Base-by-base conservation (phyloP, 2,113 vertebrate species). In the Scolopax mira region DNA sequence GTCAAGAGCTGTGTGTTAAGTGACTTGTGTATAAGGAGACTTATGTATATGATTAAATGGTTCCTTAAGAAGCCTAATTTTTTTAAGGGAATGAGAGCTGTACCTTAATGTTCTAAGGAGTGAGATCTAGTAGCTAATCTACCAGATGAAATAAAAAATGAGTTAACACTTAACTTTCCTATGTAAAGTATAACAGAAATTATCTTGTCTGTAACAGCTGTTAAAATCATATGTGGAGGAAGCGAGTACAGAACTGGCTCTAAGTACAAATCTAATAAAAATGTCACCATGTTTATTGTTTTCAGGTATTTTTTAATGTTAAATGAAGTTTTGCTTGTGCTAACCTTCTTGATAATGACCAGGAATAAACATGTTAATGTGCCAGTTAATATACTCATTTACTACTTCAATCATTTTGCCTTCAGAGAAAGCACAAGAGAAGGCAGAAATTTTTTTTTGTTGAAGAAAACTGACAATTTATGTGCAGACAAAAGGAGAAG, bases 331-430 rank as follows among this genome's bases (percentile, higher is more conserved):
- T 55, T 64, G 5, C 48, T 88, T 75, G 6, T 66, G 13, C 11
- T 90, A 54, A 57, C 7, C 4, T 61, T 90, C 10, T n/a, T 75
- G 15, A 19, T 49, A 69, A 41, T 58, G 28, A 74, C 2, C 10
- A 35, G 60, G 46, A 89, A 78, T 80, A 80, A 84, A 44, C 4
- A 1, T 31, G 10, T 44, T 91, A 52, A 52, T 49, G 4, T 57
- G 8, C 9, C n/a, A 70, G 1, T 4, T 82, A 62, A 79, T 91
- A 67, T 24, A 28, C 10, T 79, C 0, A 0, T 7, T 3, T 52
- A 49, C 4, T 54, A 27, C 42, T 93, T 78, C 14, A 35, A 39
- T 48, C 3, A 5, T 60, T 13, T 89, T 75, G 17, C 48, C 25
- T 78, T 84, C 39, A 75, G 15, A 60, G 11, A 61, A 72, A 94